Evolutionary conservation across 23 tunicate genomes (phyloP), one percentile per base, ranked within the genome.

Genomic region (Botrylloides violaceus): DNA sequence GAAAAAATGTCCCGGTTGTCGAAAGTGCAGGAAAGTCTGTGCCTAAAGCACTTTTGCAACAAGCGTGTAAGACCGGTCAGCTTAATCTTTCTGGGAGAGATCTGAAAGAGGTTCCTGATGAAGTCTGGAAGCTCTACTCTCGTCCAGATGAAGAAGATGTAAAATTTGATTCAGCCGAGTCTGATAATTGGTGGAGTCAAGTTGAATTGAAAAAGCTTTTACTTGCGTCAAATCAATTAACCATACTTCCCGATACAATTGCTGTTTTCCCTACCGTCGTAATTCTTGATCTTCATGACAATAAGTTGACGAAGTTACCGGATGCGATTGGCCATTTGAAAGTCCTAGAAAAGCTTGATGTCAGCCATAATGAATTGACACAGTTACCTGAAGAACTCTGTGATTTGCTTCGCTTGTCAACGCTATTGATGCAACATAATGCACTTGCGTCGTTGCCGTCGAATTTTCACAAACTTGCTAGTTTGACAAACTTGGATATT

Each of bases 211-310:
- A 66, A 5, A 83, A 83, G 38, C 73, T 90, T n/a, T 68, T 68
- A 59, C 66, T 90, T 19, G 57, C 85, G 21, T 90, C 97, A 37
- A 90, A 90, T 38, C 43, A 59, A 37, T 22, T 90, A 4, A 66
- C 48, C 23, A 29, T 53, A 2, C 20, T 90, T 19, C 74, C 97
- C 12, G 90, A 83, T 32, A 49, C 73, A 9, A 23, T 90, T 4
- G 38, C 28, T 34, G 79, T 75, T 33, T 90, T 78, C 60, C 66
- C 74, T 12, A 20, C 78, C 38, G 58, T 90, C 48, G 37, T 32
- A 12, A 32, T 70, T 61, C 66, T 90, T 5, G 97, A 90, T 90
- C 58, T 83, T 23, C 97, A 90, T 70, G 97, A 90, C 48, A 90
- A 90, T 43, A 75, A 78, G 28, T 43, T 90, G 19, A 37, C 32